Percentiles rank a stretch among this genome's conserved stretches.
Conservation (phyloP, 2,888 invertebrate species). For the Himalopsyche kuldschensis region DNA sequence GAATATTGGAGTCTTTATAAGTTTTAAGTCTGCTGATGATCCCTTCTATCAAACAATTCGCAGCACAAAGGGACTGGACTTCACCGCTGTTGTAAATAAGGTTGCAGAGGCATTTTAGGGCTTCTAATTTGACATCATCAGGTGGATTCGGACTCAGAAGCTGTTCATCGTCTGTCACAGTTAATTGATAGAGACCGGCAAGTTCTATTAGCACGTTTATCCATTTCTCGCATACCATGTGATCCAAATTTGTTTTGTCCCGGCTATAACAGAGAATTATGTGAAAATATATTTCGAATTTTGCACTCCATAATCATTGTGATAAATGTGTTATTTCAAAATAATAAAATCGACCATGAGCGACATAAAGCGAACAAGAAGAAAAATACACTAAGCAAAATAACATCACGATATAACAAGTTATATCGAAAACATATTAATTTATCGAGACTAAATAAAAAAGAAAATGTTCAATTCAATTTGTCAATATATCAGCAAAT, state of each 20-base stretch:
- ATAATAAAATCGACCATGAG: no score
- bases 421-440: no score
- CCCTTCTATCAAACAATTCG: constrained; percentile 68
- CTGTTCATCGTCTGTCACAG: constrained; percentile 47
- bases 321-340: no score
- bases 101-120: constrained; percentile 87
- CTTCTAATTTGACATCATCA: constrained; percentile 70
- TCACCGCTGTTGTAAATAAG: constrained; percentile 75
- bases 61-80: constrained; percentile 63
- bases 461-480: no score
- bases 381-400: no score
- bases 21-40: constrained; percentile 72
- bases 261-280: constrained; percentile 60
- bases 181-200: constrained; percentile 62
- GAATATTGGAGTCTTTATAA: constrained; percentile 65
- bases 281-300: not conserved
- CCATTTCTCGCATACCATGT: constrained; percentile 68
- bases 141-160: constrained; percentile 49
- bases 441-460: not conserved
- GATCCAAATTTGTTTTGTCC: constrained; percentile 73
- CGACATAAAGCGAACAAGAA: no score
- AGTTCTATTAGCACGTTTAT: constrained; percentile 68
- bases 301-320: no score
- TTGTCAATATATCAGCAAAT: constrained; percentile 1
- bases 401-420: no score